Conservation (phyloP, 37 sponge, comb jelly and placozoan genomes). For the Agelas oroides region DNA sequence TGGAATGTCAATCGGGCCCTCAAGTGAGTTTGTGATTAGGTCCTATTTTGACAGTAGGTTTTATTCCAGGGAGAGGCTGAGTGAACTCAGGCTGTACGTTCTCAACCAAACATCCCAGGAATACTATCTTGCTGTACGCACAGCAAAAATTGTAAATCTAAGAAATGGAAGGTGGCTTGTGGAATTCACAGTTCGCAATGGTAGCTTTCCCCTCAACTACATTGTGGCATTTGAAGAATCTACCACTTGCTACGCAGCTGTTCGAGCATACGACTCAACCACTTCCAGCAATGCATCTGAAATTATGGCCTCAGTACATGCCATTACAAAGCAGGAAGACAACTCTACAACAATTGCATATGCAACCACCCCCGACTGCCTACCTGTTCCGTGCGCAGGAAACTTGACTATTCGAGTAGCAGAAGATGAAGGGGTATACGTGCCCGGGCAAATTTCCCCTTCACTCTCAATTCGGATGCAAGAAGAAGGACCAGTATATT, state of each 20-base stretch:
- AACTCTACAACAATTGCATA: too few species aligned
- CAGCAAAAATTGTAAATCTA: not conserved
- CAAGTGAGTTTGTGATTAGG: not conserved
- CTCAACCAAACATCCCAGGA: not conserved
- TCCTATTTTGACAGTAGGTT: not conserved
- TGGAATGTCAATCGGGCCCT: not conserved
- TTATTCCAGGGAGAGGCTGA: not conserved
- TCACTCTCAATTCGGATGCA: too few species aligned
- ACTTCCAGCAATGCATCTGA: not conserved
- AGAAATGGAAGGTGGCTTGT: not conserved
- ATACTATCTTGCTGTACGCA: not conserved
- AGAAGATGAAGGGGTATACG: too few species aligned
- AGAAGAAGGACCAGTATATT: not conserved
- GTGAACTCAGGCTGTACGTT: not conserved
- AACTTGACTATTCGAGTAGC: not conserved
- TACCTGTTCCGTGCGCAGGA: not conserved
- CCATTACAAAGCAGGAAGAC: too few species aligned
- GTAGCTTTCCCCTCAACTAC: not conserved
- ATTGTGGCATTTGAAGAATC: not conserved
- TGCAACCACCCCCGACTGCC: not conserved
- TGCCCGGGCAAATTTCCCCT: too few species aligned
- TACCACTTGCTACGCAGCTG: not conserved
- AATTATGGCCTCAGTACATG: not conserved
- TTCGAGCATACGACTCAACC: not conserved
- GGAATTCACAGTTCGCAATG: not conserved